These are phyloP conservation scores for Lordiphosa andalusiaca DNA, from an alignment of 2,888 invertebrate species.

Conservation along the genomic window DNA sequence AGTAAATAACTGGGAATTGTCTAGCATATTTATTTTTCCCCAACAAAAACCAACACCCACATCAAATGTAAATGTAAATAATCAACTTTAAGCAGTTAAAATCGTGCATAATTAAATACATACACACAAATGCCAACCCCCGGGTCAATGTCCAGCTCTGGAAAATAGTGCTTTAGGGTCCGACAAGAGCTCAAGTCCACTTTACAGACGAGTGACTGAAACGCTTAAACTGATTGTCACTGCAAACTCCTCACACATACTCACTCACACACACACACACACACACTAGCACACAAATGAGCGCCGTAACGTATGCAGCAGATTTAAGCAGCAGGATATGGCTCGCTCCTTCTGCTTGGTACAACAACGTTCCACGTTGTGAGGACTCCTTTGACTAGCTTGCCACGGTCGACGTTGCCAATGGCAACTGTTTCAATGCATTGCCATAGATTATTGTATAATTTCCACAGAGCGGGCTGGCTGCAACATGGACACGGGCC, in stretches of 20 bases:
- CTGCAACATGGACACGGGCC: constrained; percentile 9
- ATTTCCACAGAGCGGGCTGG: constrained; percentile 40
- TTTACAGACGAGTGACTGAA: constrained; percentile 39
- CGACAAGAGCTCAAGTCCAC: constrained; percentile 32
- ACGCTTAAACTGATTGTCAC: constrained; percentile 52
- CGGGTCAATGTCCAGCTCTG: constrained; percentile 39
- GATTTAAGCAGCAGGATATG: constrained; percentile 45
- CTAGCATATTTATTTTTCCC: too few species aligned
- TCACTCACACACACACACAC: constrained; percentile 4
- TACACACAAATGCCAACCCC: too few species aligned
- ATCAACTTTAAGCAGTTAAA: neutral
- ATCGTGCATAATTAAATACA: constrained; percentile 26
- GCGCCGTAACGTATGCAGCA: constrained; percentile 60
- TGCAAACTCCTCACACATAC: constrained; percentile 26
- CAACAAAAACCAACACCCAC: too few species aligned
- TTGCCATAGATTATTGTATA: constrained; percentile 69
- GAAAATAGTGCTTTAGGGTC: constrained; percentile 14
- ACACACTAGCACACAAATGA: constrained; percentile 21
- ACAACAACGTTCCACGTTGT: constrained; percentile 16
- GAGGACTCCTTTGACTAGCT: constrained; percentile 40
- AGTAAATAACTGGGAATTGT: too few species aligned
- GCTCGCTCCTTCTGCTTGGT: constrained; percentile 12
- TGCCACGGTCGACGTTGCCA: constrained; percentile 50
- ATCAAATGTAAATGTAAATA: too few species aligned
- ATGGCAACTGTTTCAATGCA: constrained; percentile 67